Evolutionary conservation across 2,888 invertebrate species (phyloP).

Genomic region (Melieria crassipennis): DNA sequence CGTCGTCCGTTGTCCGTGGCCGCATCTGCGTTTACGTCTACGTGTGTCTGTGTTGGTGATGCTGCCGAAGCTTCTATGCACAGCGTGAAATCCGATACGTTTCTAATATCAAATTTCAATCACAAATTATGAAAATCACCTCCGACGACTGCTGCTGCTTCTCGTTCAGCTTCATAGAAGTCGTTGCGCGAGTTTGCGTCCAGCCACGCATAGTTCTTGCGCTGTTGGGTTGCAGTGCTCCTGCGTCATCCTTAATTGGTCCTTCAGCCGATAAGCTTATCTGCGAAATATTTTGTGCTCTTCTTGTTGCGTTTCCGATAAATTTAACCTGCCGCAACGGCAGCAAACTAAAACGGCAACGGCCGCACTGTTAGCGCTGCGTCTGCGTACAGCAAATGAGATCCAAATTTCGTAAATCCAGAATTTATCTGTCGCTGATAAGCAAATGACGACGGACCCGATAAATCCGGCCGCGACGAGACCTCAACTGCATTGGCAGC

Average conservation of each 20-base stretch:
- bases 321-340: background rate
- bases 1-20: background rate
- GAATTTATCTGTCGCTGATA: conserved; percentile 6
- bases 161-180: background rate
- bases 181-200: background rate
- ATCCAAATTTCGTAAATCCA: conserved; percentile 2
- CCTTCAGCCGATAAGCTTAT: background rate
- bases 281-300: conserved; percentile 9
- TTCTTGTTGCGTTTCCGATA: background rate
- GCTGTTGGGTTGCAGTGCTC: background rate
- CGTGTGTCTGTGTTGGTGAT: too few species aligned
- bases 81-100: too few species aligned
- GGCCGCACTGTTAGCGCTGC: background rate
- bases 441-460: too few species aligned
- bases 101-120: too few species aligned
- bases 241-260: conserved; percentile 2
- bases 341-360: background rate
- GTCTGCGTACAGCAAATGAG: too few species aligned
- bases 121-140: too few species aligned
- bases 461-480: too few species aligned
- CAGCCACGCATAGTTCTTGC: background rate
- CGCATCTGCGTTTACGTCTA: too few species aligned
- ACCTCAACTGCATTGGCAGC: too few species aligned
- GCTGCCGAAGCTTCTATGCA: too few species aligned
- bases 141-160: too few species aligned